phyloP scores from a whole-genome alignment of 2,888 invertebrate genomes.

The Rhopalosiphum nymphaeae region DNA sequence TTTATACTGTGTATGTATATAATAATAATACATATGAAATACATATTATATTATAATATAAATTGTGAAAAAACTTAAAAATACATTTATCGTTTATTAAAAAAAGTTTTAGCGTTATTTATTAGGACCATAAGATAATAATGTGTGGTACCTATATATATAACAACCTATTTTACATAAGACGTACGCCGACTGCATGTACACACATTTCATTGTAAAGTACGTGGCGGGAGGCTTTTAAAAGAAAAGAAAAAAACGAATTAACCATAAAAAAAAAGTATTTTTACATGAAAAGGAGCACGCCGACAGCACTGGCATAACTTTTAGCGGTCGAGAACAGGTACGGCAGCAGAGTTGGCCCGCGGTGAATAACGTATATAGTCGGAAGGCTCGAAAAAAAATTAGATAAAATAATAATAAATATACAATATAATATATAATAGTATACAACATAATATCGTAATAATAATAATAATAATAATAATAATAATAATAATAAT shows the following conservation, averaged over 20 bases:
- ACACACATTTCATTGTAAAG: not conserved
- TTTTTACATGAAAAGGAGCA: not conserved
- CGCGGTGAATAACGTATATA: not conserved
- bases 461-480: conserved; percentile 5
- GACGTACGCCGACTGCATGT: not conserved
- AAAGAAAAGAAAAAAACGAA: not conserved
- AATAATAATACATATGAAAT: not conserved
- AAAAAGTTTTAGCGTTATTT: not conserved
- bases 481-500: conserved; percentile 5
- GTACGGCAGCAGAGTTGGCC: not conserved
- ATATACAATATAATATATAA: not conserved
- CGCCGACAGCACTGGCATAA: not conserved
- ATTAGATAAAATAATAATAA: not conserved
- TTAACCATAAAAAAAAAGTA: not conserved
- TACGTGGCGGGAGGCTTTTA: not conserved
- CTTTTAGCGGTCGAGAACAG: not conserved
- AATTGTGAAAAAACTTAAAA: not conserved
- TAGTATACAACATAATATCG: not conserved
- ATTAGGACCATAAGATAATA: not conserved
- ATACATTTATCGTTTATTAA: not conserved
- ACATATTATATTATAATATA: not conserved
- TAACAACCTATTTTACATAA: not conserved
- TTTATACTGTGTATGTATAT: not conserved
- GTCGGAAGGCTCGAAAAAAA: not conserved
- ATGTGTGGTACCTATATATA: not conserved